Evolutionary conservation across 2,113 vertebrate genomes (phyloP).

Genomic region (Actinemys pallida): DNA sequence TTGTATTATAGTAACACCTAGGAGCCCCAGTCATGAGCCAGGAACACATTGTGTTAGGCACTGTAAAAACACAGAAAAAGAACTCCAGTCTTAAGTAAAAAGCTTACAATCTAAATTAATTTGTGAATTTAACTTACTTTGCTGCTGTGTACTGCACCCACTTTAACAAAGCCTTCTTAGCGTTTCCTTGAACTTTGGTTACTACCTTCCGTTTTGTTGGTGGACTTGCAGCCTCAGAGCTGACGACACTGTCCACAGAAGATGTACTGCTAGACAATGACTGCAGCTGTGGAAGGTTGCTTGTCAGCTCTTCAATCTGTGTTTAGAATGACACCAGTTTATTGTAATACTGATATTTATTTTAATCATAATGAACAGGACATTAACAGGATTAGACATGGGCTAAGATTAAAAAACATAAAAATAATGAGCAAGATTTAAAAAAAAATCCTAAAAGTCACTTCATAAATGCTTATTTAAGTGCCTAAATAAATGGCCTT

Average conservation of each 20-base stretch:
- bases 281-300: slow-evolving; percentile 91
- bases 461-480: not conserved
- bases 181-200: slow-evolving; percentile 89
- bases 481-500: not conserved
- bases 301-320: slow-evolving; percentile 97
- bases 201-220: slow-evolving; percentile 92
- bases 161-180: slow-evolving; percentile 92
- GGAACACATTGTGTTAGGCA: not conserved
- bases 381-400: not conserved
- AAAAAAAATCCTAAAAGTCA: not conserved
- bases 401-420: not conserved
- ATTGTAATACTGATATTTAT: not conserved
- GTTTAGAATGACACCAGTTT: not conserved
- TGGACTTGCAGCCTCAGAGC: slow-evolving; percentile 91
- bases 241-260: slow-evolving; percentile 91
- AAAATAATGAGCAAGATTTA: not conserved
- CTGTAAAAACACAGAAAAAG: not conserved
- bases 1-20: not conserved
- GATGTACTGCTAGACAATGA: slow-evolving; percentile 89
- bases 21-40: not conserved
- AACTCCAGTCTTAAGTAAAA: not conserved
- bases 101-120: rapidly evolving
- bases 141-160: slow-evolving; percentile 95
- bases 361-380: not conserved
- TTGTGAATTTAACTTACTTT: slow-evolving; percentile 82